phyloP scores from a whole-genome alignment of 2,888 invertebrate genomes.

The Psylliodes chrysocephalus region DNA sequence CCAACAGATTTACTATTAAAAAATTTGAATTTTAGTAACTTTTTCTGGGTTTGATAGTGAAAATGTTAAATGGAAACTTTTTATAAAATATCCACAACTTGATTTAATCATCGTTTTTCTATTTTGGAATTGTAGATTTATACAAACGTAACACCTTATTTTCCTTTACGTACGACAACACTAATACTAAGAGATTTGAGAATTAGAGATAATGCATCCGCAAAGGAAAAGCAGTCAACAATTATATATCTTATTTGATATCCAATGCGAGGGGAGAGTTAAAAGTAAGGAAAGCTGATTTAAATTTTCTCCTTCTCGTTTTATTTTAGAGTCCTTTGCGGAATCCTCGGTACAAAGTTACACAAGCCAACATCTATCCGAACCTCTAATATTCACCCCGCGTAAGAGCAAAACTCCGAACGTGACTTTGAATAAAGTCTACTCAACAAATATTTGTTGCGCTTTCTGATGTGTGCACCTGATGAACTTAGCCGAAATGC shows the following conservation, averaged over 20 bases:
- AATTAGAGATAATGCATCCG: slow-evolving; percentile 13
- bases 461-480: slow-evolving; percentile 62
- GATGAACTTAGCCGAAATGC: slow-evolving; percentile 53
- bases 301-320: slow-evolving; percentile 45
- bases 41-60: too few species aligned
- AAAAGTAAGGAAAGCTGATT: slow-evolving; percentile 25
- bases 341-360: slow-evolving; percentile 40
- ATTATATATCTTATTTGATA: slow-evolving; percentile 5
- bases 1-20: too few species aligned
- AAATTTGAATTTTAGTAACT: too few species aligned
- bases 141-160: not conserved
- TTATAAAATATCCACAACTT: too few species aligned
- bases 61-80: too few species aligned
- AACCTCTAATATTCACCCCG: slow-evolving; percentile 57
- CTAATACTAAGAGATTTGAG: slow-evolving; percentile 5
- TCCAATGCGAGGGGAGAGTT: slow-evolving; percentile 11
- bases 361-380: slow-evolving; percentile 40
- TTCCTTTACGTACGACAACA: not conserved
- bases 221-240: slow-evolving; percentile 7
- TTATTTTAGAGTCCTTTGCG: slow-evolving; percentile 53
- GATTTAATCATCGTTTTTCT: too few species aligned
- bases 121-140: too few species aligned
- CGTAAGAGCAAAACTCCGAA: slow-evolving; percentile 63
- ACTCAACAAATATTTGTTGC: slow-evolving; percentile 63
- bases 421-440: slow-evolving; percentile 63